phyloP scores from a whole-genome alignment of 2,113 vertebrate species.

The Leptobrachium leishanense region DNA sequence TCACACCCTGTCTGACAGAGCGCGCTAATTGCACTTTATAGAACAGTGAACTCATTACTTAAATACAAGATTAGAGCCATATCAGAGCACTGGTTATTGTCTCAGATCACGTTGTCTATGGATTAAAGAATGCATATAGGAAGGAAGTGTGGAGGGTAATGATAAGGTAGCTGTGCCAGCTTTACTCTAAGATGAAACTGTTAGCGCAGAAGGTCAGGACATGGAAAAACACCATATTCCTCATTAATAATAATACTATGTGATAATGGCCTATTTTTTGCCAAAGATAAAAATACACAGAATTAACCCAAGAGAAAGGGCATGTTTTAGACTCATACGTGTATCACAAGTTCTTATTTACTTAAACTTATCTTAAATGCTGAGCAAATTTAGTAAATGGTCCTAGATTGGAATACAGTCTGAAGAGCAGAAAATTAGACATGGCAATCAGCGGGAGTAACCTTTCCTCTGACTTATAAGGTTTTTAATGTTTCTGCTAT shows the following conservation, averaged over 20 bases:
- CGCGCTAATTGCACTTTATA: slow-evolving; percentile 71
- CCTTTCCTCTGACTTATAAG: too few relatives aligned
- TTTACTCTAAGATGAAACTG: background rate
- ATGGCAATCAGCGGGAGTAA: too few relatives aligned
- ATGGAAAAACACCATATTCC: background rate
- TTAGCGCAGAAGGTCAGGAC: background rate
- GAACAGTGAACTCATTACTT: slow-evolving; percentile 67
- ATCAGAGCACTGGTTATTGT: slow-evolving; percentile 62
- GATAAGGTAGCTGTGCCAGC: background rate
- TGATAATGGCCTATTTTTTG: too few relatives aligned
- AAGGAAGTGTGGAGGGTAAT: slow-evolving; percentile 53
- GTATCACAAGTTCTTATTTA: too few relatives aligned
- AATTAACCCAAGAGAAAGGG: background rate
- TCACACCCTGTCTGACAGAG: slow-evolving; percentile 52
- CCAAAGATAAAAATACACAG: too few relatives aligned
- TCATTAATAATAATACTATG: background rate
- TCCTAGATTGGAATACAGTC: too few relatives aligned
- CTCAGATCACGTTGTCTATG: slow-evolving; percentile 61
- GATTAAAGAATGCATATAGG: slow-evolving; percentile 57
- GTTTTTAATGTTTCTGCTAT: too few relatives aligned
- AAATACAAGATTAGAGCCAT: slow-evolving; percentile 69
- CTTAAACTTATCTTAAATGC: too few relatives aligned
- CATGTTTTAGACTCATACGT: too few relatives aligned
- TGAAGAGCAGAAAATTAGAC: too few relatives aligned
- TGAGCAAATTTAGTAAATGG: too few relatives aligned